Percentiles rank a stretch among this genome's conserved stretches.
These are phyloP conservation scores for Drosophila sp. DNA, from an alignment of 1,140 invertebrate genomes.

Conservation along the genomic window DNA sequence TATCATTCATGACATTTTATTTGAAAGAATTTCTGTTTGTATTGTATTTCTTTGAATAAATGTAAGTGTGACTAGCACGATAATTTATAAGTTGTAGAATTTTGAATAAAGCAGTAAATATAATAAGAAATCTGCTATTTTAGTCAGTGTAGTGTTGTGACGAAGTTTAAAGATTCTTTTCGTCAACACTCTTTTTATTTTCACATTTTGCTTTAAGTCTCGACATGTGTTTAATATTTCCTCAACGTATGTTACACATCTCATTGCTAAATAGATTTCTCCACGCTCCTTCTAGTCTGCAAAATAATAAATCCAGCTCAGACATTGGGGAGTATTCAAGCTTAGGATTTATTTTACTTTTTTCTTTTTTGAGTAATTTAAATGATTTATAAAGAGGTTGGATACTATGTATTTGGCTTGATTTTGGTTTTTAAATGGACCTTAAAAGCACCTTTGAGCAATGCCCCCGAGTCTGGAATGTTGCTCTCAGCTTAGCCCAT, in stretches of 20 bases:
- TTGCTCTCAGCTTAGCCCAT: conserved; percentile 49
- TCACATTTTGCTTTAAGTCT: background rate
- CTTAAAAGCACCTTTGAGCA: conserved; percentile 25
- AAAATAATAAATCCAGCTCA: background rate
- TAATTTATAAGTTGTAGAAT: too few species aligned
- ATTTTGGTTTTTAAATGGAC: conserved; percentile 23
- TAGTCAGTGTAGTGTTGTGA: too few species aligned
- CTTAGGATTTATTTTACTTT: background rate
- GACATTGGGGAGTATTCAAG: conserved; percentile 1
- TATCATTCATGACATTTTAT: too few species aligned
- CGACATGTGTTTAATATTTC: background rate
- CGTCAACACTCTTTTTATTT: too few species aligned
- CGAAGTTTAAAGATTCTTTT: too few species aligned
- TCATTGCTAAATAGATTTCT: background rate
- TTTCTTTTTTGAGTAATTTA: conserved; percentile 3
- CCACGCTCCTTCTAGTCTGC: background rate
- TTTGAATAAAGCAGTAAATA: too few species aligned
- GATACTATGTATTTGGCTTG: conserved; percentile 14
- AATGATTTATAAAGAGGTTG: conserved; percentile 23
- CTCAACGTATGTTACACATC: background rate
- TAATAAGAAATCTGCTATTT: too few species aligned
- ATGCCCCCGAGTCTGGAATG: background rate
- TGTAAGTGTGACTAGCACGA: too few species aligned
- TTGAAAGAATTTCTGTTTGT: too few species aligned
- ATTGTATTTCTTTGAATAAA: too few species aligned